Base-by-base conservation (phyloP, 2,888 invertebrate species). In the Acholoe squamosa region DNA sequence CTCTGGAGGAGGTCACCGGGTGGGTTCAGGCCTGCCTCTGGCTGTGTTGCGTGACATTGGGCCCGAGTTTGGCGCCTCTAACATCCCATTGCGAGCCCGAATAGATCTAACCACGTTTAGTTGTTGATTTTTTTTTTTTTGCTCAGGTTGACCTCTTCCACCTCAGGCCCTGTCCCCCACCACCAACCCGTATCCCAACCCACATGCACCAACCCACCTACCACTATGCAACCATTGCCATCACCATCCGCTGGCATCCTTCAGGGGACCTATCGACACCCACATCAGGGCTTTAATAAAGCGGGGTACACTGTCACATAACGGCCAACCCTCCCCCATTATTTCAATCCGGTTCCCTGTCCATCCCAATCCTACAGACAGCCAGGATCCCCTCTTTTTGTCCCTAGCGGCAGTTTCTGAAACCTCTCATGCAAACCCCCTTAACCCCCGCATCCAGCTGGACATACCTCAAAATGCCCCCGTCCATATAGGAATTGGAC, bases 211-310 rank as follows among this genome's bases (percentile, higher is more conserved):
- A 3, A 43, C 43, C 43, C 3, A 3, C 43, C 43, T 61, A n/a
- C 61, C 61, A 61, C 61, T 22, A n/a, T n/a, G 10, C 22, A 3
- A 19, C 25, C 22, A n/a, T n/a, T 22, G 19, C 61, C 61, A 1
- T 61, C 43, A 43, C 10, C 43, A 7, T 43, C 43, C 43, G 5
- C 10, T 7, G 43, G 43, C 43, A 10, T 43, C 43, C 43, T 43
- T 10, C 43, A 43, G 43, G 43, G 43, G 43, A 3, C 43, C 25
- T 61, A 71, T 71, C 71, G 71, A 28, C 71, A 16, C 71, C 28
- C 71, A n/a, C 31, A 71, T 71, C 71, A 71, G 71, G 71, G 71
- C 71, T 71, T 71, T 71, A 71, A 71, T 71, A 71, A 71, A 71
- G 71, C 28, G 71, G 71, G 28, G 14, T 25, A 28, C 28, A 71